Conservation (phyloP, 2,888 invertebrate genomes). For the Portevinia maculata region DNA sequence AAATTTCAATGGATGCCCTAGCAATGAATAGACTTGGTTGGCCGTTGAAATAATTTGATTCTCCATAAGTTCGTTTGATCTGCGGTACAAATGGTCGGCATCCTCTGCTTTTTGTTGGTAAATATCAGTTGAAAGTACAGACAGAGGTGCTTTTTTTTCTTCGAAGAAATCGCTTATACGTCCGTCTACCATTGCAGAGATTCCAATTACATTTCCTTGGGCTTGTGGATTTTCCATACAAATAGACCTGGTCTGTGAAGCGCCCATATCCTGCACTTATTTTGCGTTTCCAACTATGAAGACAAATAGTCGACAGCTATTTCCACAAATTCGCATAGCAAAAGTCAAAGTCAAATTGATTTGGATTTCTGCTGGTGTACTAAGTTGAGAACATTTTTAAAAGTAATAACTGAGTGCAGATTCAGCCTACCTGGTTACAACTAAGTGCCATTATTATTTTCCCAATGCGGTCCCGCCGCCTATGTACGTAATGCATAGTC, state of each 20-base stretch:
- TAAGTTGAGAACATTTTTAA: no score
- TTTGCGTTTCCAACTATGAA: not conserved
- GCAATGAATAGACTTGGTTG: constrained; percentile 19
- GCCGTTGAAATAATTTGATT: constrained; percentile 22
- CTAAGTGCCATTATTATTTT: no score
- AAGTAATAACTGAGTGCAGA: no score
- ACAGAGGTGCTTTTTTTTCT: not conserved
- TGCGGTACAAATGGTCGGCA: constrained; percentile 18
- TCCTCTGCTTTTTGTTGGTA: constrained; percentile 12
- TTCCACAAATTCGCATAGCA: not conserved
- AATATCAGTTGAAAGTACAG: not conserved
- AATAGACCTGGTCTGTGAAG: constrained; percentile 22
- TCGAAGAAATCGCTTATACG: constrained; percentile 13
- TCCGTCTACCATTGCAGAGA: constrained; percentile 28
- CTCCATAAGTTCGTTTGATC: constrained; percentile 43
- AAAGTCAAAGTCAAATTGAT: not conserved
- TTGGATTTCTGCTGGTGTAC: no score
- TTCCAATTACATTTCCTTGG: constrained; percentile 23
- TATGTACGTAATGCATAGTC: no score
- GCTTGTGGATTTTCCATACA: constrained; percentile 44
- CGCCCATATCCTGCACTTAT: constrained; percentile 36
- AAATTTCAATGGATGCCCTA: not conserved
- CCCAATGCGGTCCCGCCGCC: no score
- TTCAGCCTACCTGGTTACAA: no score
- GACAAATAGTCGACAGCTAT: no score